Conservation (phyloP, 2,888 invertebrate species). For the Orthosia gothica region DNA sequence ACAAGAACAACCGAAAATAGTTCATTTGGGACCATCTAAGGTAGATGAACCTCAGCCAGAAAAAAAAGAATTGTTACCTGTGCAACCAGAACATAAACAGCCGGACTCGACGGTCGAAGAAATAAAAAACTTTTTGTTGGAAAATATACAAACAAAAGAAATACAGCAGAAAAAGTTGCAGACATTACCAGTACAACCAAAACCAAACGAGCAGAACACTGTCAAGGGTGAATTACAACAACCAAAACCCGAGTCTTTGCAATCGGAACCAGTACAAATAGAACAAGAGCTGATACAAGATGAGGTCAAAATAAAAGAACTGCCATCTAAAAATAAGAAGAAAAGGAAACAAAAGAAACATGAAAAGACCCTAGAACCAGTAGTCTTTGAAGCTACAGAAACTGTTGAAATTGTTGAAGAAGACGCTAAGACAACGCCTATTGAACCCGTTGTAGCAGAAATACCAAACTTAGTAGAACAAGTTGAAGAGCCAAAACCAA, state of each 20-base stretch:
- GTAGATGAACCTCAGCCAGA: not conserved
- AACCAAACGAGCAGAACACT: not conserved
- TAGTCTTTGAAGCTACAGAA: conserved; percentile 66
- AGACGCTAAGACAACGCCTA: conserved; percentile 57
- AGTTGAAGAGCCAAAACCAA: conserved; percentile 68
- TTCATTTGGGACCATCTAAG: not conserved
- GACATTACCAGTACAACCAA: conserved; percentile 3
- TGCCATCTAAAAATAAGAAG: conserved; percentile 73
- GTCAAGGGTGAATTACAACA: not conserved
- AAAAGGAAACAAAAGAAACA: conserved; percentile 78
- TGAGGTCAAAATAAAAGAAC: conserved; percentile 39
- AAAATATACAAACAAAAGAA: not conserved
- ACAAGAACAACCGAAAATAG: not conserved
- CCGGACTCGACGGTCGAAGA: not conserved
- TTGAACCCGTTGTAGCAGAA: conserved; percentile 67
- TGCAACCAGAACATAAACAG: conserved; percentile 8
- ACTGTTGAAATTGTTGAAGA: conserved; percentile 55
- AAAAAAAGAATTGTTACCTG: not conserved
- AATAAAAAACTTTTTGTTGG: conserved; percentile 1
- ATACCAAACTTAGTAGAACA: conserved; percentile 69
- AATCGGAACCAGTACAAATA: conserved; percentile 10
- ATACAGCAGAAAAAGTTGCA: not conserved
- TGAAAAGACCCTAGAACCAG: conserved; percentile 66
- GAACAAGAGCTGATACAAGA: conserved; percentile 1
- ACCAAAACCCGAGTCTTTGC: not conserved